Evolutionary conservation across 1,140 invertebrate genomes (phyloP), one percentile per base, ranked within the genome.

Genomic region (Camponotus floridanus): DNA sequence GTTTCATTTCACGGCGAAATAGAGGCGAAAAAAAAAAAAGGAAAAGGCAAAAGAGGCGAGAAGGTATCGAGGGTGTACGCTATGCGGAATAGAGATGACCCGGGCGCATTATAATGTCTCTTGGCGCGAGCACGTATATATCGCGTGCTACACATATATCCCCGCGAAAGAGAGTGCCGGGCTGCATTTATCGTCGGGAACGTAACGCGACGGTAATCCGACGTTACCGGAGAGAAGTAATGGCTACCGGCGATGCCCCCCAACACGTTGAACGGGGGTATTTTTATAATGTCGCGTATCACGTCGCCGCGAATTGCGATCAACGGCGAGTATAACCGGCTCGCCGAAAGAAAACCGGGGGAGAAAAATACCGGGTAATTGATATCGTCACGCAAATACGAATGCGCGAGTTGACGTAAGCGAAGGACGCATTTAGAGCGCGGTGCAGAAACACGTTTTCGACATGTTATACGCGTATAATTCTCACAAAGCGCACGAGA

Each of bases 1-100:
- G 91, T 92, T 92, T 92, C 91, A 91, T 93, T 92, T 92, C 91
- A 91, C 89, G 79, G 91, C 76, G 81, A 87, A 88, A 91, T 90
- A 91, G 84, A 90, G 83, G 89, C 80, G 91, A 92, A 92, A 48
- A 48, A 92, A 48, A 48, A 48, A 48, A 48, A 48, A 48, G 5
- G 7, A 51, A 7, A 18, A 15, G 15, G 11, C 13, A 51, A 51
- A 13, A 51, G 13, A 71, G 70, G 76, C 84, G 55, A 67, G 84
- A 87, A 85, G 85, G 71, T 88, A 90, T 90, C 85, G 85, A 78
- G 88, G 79, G 55, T 9, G 8, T 86, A 67, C 61, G 87, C 55
- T 87, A 88, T 57, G 87, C 76, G 87, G 84, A 91, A 92, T 92
- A 89, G 90, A 88, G 88, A 93, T 89, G 91, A 92, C 87, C 88